Evolutionary conservation across 2,113 vertebrate genomes (phyloP).

Genomic region (Lates calcarifer): DNA sequence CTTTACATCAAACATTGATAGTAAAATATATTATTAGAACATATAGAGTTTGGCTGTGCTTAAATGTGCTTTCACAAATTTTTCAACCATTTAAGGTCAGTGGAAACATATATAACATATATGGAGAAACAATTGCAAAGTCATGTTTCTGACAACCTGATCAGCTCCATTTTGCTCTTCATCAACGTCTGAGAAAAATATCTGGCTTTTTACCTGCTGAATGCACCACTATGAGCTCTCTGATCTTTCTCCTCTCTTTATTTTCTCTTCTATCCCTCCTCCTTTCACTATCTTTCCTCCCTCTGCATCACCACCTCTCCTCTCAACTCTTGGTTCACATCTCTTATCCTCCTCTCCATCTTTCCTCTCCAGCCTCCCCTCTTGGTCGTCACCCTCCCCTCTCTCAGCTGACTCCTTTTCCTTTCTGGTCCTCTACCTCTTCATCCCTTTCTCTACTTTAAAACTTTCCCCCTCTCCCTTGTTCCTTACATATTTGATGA

Average conservation of each 20-base stretch:
- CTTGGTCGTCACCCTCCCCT: background rate
- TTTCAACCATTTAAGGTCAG: too few species aligned
- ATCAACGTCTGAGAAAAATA: too few species aligned
- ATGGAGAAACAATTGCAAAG: too few species aligned
- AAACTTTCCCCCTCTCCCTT: conserved; percentile 5
- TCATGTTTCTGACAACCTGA: too few species aligned
- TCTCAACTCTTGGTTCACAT: background rate
- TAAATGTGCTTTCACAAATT: too few species aligned
- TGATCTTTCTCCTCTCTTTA: background rate
- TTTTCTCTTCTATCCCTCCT: background rate
- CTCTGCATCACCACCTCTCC: background rate
- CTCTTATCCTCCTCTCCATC: background rate
- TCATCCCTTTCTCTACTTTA: conserved; percentile 8
- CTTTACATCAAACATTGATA: too few species aligned
- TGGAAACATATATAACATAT: too few species aligned
- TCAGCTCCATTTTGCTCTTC: too few species aligned
- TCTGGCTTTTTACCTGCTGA: too few species aligned
- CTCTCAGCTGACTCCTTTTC: conserved; percentile 14
- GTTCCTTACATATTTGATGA: conserved; percentile 75
- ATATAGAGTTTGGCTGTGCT: too few species aligned
- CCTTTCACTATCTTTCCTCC: background rate
- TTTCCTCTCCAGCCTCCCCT: background rate
- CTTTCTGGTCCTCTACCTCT: background rate
- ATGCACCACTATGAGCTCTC: background rate
- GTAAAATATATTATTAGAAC: too few species aligned